These are phyloP conservation scores for Spinus olivaceus DNA, from an alignment of 2,797 vertebrate species.

Conservation along the genomic window DNA sequence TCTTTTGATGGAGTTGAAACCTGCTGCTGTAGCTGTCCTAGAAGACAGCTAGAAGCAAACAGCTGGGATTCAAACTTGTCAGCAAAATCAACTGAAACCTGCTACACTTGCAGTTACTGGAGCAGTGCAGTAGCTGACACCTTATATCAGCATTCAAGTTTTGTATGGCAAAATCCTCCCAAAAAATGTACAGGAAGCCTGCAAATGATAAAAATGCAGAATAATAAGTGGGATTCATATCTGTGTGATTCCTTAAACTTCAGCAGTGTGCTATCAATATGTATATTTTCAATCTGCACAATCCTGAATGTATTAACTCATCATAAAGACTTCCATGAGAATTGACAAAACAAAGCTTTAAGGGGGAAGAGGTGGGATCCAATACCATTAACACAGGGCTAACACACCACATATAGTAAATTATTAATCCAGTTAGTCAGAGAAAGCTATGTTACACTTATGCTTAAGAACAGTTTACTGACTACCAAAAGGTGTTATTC, in stretches of 20 bases:
- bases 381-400: not conserved
- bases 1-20: not conserved
- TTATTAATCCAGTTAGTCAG: not conserved
- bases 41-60: not conserved
- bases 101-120: not conserved
- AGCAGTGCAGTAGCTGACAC: not conserved
- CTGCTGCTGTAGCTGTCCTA: not conserved
- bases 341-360: not conserved
- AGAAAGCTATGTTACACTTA: not conserved
- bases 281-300: not conserved
- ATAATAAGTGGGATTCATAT: not conserved
- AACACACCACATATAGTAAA: not conserved
- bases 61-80: not conserved
- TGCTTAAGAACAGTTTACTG: not conserved
- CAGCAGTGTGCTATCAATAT: not conserved
- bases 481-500: not conserved
- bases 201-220: not conserved
- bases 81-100: not conserved
- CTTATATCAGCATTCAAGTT: not conserved
- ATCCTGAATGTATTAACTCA: not conserved
- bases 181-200: not conserved
- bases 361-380: not conserved
- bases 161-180: not conserved
- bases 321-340: not conserved
- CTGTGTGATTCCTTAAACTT: not conserved